Evolutionary conservation across 1,140 invertebrate species (phyloP), one percentile per base, ranked within the genome.

Genomic region (Littorina saxatilis): DNA sequence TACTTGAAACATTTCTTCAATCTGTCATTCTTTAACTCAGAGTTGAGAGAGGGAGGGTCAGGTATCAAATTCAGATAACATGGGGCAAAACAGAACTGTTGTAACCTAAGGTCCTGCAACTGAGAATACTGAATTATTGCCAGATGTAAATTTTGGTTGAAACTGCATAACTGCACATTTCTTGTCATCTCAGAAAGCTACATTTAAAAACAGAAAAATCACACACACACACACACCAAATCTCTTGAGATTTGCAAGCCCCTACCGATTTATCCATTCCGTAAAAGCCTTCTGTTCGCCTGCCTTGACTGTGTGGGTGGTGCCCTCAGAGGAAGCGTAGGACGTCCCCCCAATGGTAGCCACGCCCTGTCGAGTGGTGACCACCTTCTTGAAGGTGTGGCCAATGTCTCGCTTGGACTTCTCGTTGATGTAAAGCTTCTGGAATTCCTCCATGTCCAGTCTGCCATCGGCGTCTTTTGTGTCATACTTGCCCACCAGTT

Each of bases 261-360:
- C 29, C 61, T 87, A 94, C 93, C 96, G 96, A 92, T 99, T 99
- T 79, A 99, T 99, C 98, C 98, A 99, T 88, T 99, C 97, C 78
- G 98, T 97, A 93, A 99, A 99, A n/a, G 98, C 98, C 84, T 98
- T 94, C 91, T 99, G 97, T 93, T 99, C 98, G 91, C 99, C 97
- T n/a, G 97, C 93, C 4, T 97, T 94, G 15, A 93, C 87, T 79
- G 88, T 89, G 89, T 94, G 88, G 66, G 97, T 99, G 52, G 97
- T 99, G 87, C 95, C 91, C 93, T 97, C 97, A 88, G 97, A 97
- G 23, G 97, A 98, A 23, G 98, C 97, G 89, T 98, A 96, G 13
- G 98, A 99, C 93, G 97, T 99, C 3, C 98, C 98, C 47, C 97
- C 97, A 27, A 97, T 93, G 13, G 97, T 98, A 92, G 98, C 96